A percentile compares a stretch with the other conserved stretches of the same genome.
Evolutionary conservation across 2,113 vertebrate species (phyloP).

Genomic region (Brachyhypopomus occidentalis): DNA sequence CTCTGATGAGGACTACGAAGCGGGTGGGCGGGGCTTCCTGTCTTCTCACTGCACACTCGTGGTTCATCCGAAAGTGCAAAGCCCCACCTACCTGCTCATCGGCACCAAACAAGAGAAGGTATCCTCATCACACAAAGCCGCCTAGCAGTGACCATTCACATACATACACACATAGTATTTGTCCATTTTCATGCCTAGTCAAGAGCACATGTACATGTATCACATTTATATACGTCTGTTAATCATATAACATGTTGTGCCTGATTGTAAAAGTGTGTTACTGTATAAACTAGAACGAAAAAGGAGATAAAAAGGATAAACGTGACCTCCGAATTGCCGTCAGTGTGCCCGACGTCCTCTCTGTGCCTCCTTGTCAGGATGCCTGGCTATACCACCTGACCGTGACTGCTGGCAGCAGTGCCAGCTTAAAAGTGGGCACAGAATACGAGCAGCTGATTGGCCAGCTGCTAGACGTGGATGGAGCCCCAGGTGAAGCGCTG

Average conservation of each 20-base stretch:
- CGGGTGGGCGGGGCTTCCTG: slow-evolving; percentile 78
- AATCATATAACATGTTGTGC: too few species aligned
- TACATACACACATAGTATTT: background rate
- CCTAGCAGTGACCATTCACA: background rate
- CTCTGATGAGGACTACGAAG: slow-evolving; percentile 89
- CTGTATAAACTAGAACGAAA: background rate
- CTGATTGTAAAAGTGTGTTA: background rate
- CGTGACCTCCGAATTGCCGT: too few species aligned
- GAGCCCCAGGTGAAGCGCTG: slow-evolving; percentile 79
- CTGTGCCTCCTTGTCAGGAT: slow-evolving; percentile 68
- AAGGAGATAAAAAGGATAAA: too few species aligned
- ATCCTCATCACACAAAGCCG: background rate
- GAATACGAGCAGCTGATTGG: slow-evolving; percentile 83
- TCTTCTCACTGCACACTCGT: slow-evolving; percentile 85
- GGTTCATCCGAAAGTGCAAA: slow-evolving; percentile 85
- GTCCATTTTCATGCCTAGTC: too few species aligned
- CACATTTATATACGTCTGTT: too few species aligned
- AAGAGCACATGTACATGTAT: too few species aligned
- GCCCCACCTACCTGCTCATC: slow-evolving; percentile 86
- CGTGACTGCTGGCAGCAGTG: slow-evolving; percentile 79
- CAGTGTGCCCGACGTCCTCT: background rate
- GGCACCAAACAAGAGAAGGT: slow-evolving; percentile 91
- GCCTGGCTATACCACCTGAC: slow-evolving; percentile 88
- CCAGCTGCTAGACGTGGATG: slow-evolving; percentile 82
- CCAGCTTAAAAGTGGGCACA: slow-evolving; percentile 80